Conservation (phyloP, 2,888 invertebrate species). For the Stomorhina lunata region DNA sequence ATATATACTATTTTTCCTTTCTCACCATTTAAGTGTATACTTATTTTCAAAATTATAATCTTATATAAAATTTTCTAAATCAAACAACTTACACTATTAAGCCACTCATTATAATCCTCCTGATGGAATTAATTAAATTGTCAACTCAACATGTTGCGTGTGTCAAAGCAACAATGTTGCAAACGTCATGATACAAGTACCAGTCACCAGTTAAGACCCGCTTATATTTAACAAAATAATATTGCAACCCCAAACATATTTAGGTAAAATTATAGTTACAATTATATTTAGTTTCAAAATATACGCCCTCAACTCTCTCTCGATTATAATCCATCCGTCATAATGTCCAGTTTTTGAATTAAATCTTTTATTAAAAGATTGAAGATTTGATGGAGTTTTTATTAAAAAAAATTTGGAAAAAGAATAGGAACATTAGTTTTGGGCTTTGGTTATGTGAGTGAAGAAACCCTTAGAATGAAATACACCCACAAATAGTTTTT, state of each 20-base stretch:
- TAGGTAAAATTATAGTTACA: no score
- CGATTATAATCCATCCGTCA: constrained; percentile 36
- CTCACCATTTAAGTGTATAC: no score
- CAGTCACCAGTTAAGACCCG: constrained; percentile 34
- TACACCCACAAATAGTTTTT: constrained; percentile 12
- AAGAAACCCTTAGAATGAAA: not conserved
- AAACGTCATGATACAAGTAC: constrained; percentile 18
- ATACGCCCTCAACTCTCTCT: not conserved
- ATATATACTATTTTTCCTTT: no score
- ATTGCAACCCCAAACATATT: constrained; percentile 39
- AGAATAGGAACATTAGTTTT: not conserved
- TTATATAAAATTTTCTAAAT: no score
- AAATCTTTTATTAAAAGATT: not conserved
- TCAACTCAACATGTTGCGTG: constrained; percentile 70
- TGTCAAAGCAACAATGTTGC: not conserved
- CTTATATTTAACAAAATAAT: constrained; percentile 10
- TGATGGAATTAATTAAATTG: constrained; percentile 71
- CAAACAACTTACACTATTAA: no score
- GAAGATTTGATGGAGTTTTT: constrained; percentile 11
- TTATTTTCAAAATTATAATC: no score
- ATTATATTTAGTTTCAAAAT: not conserved
- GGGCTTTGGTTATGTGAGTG: not conserved
- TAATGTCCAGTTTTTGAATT: constrained; percentile 26
- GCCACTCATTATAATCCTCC: constrained; percentile 12
- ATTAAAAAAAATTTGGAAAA: not conserved